Evolutionary conservation across 2,888 invertebrate genomes (phyloP).

Genomic region (Baronia brevicornis): DNA sequence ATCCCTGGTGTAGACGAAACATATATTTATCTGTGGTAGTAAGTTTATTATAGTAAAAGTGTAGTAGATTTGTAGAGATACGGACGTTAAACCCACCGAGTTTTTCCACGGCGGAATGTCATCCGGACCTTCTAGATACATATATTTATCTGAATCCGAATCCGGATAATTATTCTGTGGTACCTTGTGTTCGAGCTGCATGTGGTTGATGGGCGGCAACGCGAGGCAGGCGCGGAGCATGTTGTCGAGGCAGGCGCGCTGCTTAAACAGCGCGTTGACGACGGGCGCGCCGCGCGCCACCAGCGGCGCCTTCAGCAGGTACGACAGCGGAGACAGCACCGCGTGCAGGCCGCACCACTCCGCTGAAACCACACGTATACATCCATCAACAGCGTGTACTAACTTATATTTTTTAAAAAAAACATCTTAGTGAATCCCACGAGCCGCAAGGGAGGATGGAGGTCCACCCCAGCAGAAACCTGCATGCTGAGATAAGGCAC

Average conservation of each 20-base stretch:
- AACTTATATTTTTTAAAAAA: too few species aligned
- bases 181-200: conserved; percentile 82
- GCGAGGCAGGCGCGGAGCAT: conserved; percentile 89
- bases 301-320: conserved; percentile 93
- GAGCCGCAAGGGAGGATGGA: too few species aligned
- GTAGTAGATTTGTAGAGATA: too few species aligned
- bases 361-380: conserved; percentile 17
- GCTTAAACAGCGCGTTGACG: conserved; percentile 92
- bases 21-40: too few species aligned
- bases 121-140: conserved; percentile 23
- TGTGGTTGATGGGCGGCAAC: conserved; percentile 83
- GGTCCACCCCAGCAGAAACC: too few species aligned
- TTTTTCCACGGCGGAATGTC: too few species aligned
- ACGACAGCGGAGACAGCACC: conserved; percentile 88
- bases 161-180: background rate
- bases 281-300: conserved; percentile 88
- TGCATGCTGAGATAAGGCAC: too few species aligned
- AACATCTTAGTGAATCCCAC: too few species aligned
- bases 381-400: too few species aligned
- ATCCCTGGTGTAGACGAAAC: too few species aligned
- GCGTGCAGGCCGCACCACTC: conserved; percentile 76
- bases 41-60: too few species aligned
- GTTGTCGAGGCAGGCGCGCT: conserved; percentile 92
- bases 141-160: background rate
- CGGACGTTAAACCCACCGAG: too few species aligned